These are phyloP conservation scores for Phortica magna DNA, from an alignment of 2,888 invertebrate genomes.

Conservation along the genomic window DNA sequence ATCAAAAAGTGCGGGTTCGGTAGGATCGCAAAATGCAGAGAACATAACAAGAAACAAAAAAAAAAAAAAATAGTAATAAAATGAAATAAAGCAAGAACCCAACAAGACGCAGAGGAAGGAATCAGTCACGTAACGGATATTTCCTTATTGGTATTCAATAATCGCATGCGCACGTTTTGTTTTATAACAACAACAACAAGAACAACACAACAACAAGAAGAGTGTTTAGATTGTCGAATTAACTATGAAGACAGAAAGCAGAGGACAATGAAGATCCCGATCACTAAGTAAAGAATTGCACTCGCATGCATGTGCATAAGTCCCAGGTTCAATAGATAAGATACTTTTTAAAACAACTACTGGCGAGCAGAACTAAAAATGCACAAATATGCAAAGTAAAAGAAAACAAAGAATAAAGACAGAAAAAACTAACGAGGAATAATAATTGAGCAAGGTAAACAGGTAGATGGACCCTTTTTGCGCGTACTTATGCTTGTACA, in stretches of 20 bases:
- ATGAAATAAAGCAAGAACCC: neutral
- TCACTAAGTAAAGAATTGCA: neutral
- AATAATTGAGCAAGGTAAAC: slow-evolving; percentile 35
- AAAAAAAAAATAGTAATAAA: slow-evolving; percentile 19
- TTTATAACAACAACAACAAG: slow-evolving; percentile 27
- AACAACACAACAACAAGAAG: slow-evolving; percentile 32
- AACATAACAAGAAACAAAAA: neutral
- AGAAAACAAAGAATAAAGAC: slow-evolving; percentile 30
- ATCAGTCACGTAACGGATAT: slow-evolving; percentile 77
- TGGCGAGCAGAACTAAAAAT: slow-evolving; percentile 52
- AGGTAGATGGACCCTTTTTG: slow-evolving; percentile 28
- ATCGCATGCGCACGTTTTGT: slow-evolving; percentile 68
- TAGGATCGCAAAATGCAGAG: slow-evolving; percentile 23
- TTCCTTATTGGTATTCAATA: slow-evolving; percentile 76
- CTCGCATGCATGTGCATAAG: neutral
- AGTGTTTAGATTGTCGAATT: slow-evolving; percentile 6
- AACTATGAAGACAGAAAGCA: slow-evolving; percentile 53
- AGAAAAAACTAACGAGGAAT: slow-evolving; percentile 37
- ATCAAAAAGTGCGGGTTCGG: slow-evolving; percentile 29
- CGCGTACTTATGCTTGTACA: neutral
- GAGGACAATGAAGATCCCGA: neutral
- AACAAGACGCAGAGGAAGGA: slow-evolving; percentile 44
- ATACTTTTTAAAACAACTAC: neutral
- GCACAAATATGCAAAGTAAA: slow-evolving; percentile 59
- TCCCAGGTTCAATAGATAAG: neutral